Conservation (phyloP, 2,888 invertebrate genomes). For the Phaonia tiefii region DNA sequence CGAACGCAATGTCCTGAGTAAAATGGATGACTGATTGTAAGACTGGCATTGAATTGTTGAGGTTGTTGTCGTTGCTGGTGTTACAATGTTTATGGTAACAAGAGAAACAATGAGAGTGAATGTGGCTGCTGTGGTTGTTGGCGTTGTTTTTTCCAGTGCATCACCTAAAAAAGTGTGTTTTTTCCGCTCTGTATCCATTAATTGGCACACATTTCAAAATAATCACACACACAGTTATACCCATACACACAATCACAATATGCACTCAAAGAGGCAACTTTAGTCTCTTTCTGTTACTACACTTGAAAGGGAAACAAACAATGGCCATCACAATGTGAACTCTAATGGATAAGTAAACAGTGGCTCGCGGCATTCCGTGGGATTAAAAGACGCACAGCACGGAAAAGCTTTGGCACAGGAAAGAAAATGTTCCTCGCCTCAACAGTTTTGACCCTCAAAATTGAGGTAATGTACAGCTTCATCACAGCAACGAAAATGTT, state of each 20-base stretch:
- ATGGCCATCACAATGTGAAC: neutral
- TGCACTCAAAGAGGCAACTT: conserved; percentile 9
- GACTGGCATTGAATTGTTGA: conserved; percentile 49
- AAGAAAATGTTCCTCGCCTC: too few relatives aligned
- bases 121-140: neutral
- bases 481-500: too few relatives aligned
- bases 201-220: conserved; percentile 58
- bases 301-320: conserved; percentile 1
- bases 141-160: conserved; percentile 14
- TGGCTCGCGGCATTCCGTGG: too few relatives aligned
- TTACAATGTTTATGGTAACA: conserved; percentile 32
- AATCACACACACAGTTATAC: conserved; percentile 43
- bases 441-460: too few relatives aligned
- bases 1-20: conserved; percentile 17
- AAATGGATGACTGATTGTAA: conserved; percentile 9
- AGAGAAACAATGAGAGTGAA: neutral
- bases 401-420: too few relatives aligned
- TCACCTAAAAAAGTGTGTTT: conserved; percentile 14
- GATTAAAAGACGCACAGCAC: too few relatives aligned
- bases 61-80: conserved; percentile 14
- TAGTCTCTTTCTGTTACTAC: conserved; percentile 12
- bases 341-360: too few relatives aligned
- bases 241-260: conserved; percentile 19
- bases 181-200: conserved; percentile 55
- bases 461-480: too few relatives aligned